Evolutionary conservation across 2,797 vertebrate species (phyloP).

Genomic region (Semotilus atromaculatus): DNA sequence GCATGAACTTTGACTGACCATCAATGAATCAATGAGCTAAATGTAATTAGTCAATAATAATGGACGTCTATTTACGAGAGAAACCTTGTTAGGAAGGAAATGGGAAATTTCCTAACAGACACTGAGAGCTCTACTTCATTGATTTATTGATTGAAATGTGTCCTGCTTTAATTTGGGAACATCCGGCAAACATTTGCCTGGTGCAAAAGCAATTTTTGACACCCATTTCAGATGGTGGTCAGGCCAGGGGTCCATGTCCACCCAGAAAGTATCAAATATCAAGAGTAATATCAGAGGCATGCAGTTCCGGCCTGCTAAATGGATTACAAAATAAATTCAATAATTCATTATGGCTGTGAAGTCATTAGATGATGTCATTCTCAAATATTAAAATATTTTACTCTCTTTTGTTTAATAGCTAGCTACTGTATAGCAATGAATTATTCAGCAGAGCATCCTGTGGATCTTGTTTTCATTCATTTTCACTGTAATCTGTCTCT

Average conservation of each 20-base stretch:
- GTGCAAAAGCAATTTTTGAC: slow-evolving; percentile 62
- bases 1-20: slow-evolving; percentile 35
- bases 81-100: slow-evolving; percentile 77
- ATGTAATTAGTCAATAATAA: slow-evolving; percentile 78
- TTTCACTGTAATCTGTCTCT: slow-evolving; percentile 46
- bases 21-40: slow-evolving; percentile 56
- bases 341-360: slow-evolving; percentile 48
- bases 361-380: slow-evolving; percentile 71
- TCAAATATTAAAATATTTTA: slow-evolving; percentile 42
- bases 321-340: slow-evolving; percentile 58
- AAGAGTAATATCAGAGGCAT: slow-evolving; percentile 35
- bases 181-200: slow-evolving; percentile 58
- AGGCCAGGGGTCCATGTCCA: slow-evolving; percentile 44
- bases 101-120: slow-evolving; percentile 82
- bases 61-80: slow-evolving; percentile 64
- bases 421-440: slow-evolving; percentile 73
- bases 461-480: slow-evolving; percentile 39
- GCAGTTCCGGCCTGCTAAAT: slow-evolving; percentile 52
- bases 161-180: slow-evolving; percentile 76
- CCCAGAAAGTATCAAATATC: slow-evolving; percentile 63
- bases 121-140: slow-evolving; percentile 82
- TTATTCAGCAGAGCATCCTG: slow-evolving; percentile 86
- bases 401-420: slow-evolving; percentile 61
- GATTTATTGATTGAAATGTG: slow-evolving; percentile 82
- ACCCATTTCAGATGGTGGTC: slow-evolving; percentile 55